These are phyloP conservation scores for Tupaia tana DNA, from an alignment of 2,113 vertebrate genomes.

Conservation along the genomic window DNA sequence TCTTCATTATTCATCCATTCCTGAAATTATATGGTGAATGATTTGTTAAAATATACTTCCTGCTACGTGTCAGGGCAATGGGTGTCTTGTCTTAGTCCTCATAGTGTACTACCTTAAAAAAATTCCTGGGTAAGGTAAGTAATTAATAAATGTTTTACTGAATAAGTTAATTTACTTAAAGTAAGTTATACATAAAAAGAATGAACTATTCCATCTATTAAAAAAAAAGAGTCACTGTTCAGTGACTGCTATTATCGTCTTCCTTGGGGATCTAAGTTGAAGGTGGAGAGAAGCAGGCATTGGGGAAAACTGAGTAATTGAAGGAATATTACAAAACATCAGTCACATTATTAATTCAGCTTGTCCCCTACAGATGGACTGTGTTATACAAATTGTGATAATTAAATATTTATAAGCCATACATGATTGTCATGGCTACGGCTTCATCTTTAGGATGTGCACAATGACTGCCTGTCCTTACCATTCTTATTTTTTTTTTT, in stretches of 20 bases:
- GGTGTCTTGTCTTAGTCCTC: neutral
- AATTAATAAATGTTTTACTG: neutral
- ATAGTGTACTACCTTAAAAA: neutral
- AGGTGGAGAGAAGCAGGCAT: neutral
- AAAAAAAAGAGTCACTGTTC: neutral
- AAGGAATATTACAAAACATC: neutral
- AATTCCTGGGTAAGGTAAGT: neutral
- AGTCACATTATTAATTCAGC: neutral
- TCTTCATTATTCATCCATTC: neutral
- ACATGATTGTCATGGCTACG: neutral
- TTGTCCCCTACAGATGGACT: neutral
- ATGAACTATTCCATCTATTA: neutral
- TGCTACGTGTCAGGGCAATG: neutral
- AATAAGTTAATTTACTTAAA: neutral
- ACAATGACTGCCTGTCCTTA: neutral
- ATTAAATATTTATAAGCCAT: constrained; percentile 36
- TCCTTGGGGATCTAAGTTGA: neutral
- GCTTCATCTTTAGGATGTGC: neutral
- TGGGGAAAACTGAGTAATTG: neutral
- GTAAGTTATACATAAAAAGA: neutral
- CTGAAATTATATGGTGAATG: neutral
- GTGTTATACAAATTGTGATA: constrained; percentile 10
- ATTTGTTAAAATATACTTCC: neutral
- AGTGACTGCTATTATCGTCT: neutral
- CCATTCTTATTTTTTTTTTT: neutral